Base-by-base conservation (phyloP, 2,113 vertebrate genomes). In the Limnothrissa miodon region DNA sequence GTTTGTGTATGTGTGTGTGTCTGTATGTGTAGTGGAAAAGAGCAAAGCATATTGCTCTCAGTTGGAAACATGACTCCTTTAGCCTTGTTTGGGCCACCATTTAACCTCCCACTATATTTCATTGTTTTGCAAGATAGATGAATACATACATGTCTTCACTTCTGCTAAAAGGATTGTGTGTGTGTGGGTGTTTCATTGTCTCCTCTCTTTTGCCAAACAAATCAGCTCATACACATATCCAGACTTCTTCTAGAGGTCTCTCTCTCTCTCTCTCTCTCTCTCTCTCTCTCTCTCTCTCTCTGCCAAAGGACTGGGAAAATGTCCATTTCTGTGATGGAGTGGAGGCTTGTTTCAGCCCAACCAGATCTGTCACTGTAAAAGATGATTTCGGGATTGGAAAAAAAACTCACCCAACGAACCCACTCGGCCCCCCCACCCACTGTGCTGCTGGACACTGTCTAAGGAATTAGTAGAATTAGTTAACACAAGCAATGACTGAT, bases 311-410 rank as follows among this genome's bases (percentile, higher is more conserved):
- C 9, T 25, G 29, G 6, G n/a, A n/a, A n/a, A 45, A 51, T 15
- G 7, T 81, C 62, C 56, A 70, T 53, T 39, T 23, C 25, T 21
- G 15, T 79, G 45, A 81, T 80, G 17, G 42, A 82, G 23, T 39
- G 29, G 45, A 17, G 21, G 44, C 36, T 51, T 33, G 39, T 25
- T n/a, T 39, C 51, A 8, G 39, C 46, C 39, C 70, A 44, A 66
- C 51, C 79, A 78, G n/a, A 51, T 74, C 25, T 62, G 85, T 46
- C 84, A 82, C 78, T 19, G 42, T 39, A 33, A 39, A 74, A 44
- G 45, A 25, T 79, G 78, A 39, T 81, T 81, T 21, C 66, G 74
- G 81, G 23, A 46, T 3, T 81, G 84, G 81, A 86, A 78, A 79
- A 56, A 56, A 56, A 56, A 21, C 51, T 21, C 51, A 53, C 51